Evolutionary conservation across 2,888 invertebrate genomes (phyloP), one percentile per base, ranked within the genome.

Genomic region (Melieria crassipennis): DNA sequence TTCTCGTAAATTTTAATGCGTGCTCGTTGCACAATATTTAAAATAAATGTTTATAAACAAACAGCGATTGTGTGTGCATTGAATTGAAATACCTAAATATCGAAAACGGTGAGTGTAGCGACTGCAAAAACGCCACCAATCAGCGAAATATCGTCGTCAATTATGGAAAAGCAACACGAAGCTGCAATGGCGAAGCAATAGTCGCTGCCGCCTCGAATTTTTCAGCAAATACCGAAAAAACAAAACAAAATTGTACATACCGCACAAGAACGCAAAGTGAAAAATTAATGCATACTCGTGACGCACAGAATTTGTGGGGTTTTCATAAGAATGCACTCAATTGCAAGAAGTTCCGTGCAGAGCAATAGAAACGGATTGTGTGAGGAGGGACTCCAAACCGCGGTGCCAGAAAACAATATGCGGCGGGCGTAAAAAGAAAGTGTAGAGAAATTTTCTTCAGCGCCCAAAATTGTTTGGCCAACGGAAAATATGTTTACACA

Each of bases 361-460:
- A 30, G 3, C 30, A 30, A 30, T 30, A 56, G 56, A 56, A 56
- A 56, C n/a, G 4, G 7, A 11, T 46, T 46, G 4, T 67, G 58
- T 42, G 47, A 50, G 43, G 48, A 11, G 57, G 50, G 50, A 45
- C 30, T 67, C 46, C 60, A 13, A 13, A 52, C 61, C 60, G 60
- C 16, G 50, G 60, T 61, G 30, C 30, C 30, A 30, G 30, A 30
- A 30, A 30, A 30, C 30, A 30, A 30, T 30, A 30, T 1, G 55
- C 45, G 62, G 65, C 60, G 60, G 65, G 65, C 70, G 50, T 55
- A 74, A 83, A 83, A 84, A 82, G 82, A 83, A 83, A 84, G 83
- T 84, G 83, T 84, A 84, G 83, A 84, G 83, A 84, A 84, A 84
- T 84, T 83, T 84, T 83, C 46, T 57, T 63, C 48, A 30, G 30